Evolutionary conservation across 2,797 vertebrate genomes (phyloP), one percentile per base, ranked within the genome.

Genomic region (Coilia nasus): DNA sequence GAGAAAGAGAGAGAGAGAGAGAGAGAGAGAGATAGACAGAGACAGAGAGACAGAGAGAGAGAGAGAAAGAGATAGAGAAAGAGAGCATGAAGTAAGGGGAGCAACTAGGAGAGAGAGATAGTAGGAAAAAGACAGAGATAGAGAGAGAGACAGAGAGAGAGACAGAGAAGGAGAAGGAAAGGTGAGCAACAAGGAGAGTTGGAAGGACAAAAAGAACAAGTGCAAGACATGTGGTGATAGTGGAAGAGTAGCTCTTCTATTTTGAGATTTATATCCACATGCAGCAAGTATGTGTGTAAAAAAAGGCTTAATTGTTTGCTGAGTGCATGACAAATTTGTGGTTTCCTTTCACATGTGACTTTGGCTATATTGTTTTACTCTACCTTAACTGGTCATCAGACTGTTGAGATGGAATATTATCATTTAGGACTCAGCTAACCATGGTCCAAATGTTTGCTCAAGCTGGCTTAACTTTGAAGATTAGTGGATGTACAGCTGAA

Each of bases 201-300:
- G 19, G 71, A 78, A 78, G 71, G 71, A n/a, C 35, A 78, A 35
- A 35, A 4, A 31, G 64, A 71, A 35, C 25, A 78, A 78, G 71
- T 35, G 35, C 71, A 41, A 78, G 19, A 78, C 6, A 21, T 78
- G 31, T 71, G 10, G 71, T 78, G 35, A 41, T 19, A 78, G 71
- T 17, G 15, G 25, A 31, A 31, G 67, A 44, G 31, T 44, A 78
- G 7, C 71, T 78, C 19, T 6, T 75, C 11, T 21, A n/a, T 41
- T 75, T 78, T 78, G 35, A 41, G 31, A 44, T 44, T 41, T 21
- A 6, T 44, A 17, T 31, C 64, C 11, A 31, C 3, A 14, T 31
- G 23, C 4, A 47, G 46, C 10, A 47, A 4, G 46, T 10, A 47
- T 47, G 35, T 44, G 17, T 44, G 17, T 21, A 7, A 14, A 17